Conservation (phyloP, 1,140 invertebrate species). For the Telenomus remus region DNA sequence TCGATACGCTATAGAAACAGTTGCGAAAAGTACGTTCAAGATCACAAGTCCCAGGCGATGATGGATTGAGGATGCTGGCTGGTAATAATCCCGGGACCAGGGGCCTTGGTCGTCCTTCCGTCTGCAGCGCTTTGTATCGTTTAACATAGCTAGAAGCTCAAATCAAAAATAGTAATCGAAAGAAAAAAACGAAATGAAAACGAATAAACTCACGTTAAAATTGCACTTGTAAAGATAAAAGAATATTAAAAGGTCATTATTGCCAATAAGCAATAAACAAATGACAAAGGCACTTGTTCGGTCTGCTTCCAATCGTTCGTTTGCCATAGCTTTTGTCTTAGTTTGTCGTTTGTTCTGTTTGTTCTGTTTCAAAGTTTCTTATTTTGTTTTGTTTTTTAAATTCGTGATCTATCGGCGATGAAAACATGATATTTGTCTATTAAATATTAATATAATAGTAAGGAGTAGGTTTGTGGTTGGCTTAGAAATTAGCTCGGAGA, state of each 20-base stretch:
- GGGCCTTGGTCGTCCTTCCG: slow-evolving; percentile 40
- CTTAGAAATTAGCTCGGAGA: slow-evolving; percentile 67
- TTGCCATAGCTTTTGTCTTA: slow-evolving; percentile 4
- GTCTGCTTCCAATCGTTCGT: slow-evolving; percentile 58
- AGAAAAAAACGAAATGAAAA: slow-evolving; percentile 63
- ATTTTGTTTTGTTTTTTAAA: slow-evolving; percentile 30
- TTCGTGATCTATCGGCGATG: slow-evolving; percentile 35
- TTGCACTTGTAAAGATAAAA: slow-evolving; percentile 58
- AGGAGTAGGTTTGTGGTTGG: slow-evolving; percentile 18
- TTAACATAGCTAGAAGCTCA: slow-evolving; percentile 64
- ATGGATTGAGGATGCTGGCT: slow-evolving; percentile 65
- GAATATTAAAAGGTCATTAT: slow-evolving; percentile 50
- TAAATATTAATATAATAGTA: slow-evolving; percentile 33
- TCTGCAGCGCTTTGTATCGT: slow-evolving; percentile 40
- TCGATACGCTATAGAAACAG: slow-evolving; percentile 65
- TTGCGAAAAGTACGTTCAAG: slow-evolving; percentile 50
- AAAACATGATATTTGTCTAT: slow-evolving; percentile 35
- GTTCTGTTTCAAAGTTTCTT: too few relatives aligned
- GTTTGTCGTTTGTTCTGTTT: too few relatives aligned
- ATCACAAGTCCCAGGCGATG: slow-evolving; percentile 40
- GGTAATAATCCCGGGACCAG: slow-evolving; percentile 14
- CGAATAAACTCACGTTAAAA: slow-evolving; percentile 58
- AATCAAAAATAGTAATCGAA: slow-evolving; percentile 64
- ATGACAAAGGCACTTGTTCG: slow-evolving; percentile 33
- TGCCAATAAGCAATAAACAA: slow-evolving; percentile 47